These are phyloP conservation scores for Drosophila insularis DNA, from an alignment of 1,140 invertebrate genomes.

Conservation along the genomic window DNA sequence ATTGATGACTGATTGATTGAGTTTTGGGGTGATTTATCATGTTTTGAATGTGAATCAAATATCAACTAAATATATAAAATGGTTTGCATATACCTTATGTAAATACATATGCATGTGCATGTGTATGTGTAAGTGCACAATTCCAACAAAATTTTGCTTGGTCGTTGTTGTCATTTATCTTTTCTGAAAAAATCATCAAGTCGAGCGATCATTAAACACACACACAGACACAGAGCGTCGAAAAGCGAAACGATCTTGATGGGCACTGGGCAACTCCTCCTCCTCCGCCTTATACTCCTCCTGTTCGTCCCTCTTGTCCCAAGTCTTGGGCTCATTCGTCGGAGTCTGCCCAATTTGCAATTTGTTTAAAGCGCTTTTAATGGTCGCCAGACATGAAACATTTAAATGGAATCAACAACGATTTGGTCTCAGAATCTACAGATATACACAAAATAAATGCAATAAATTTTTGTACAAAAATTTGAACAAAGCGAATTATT, in stretches of 20 bases:
- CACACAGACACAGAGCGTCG: not conserved
- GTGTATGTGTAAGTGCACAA: slow-evolving; percentile 18
- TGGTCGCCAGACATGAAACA: slow-evolving; percentile 48
- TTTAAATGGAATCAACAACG: slow-evolving; percentile 53
- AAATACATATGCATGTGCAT: slow-evolving; percentile 38
- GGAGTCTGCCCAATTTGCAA: slow-evolving; percentile 56
- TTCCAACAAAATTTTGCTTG: slow-evolving; percentile 42
- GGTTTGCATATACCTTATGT: not conserved
- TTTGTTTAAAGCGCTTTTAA: slow-evolving; percentile 53
- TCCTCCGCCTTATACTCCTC: not conserved
- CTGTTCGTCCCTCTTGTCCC: not conserved
- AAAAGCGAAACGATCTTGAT: slow-evolving; percentile 61
- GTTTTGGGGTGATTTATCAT: slow-evolving; percentile 44
- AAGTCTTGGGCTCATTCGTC: slow-evolving; percentile 9
- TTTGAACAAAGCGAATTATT: slow-evolving; percentile 61
- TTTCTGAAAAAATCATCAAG: slow-evolving; percentile 52
- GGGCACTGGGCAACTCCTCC: slow-evolving; percentile 17
- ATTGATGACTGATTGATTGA: slow-evolving; percentile 52
- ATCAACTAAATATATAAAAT: not conserved
- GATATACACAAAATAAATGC: slow-evolving; percentile 35
- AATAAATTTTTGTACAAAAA: slow-evolving; percentile 50
- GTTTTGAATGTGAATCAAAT: not conserved
- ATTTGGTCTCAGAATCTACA: slow-evolving; percentile 13
- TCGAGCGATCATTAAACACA: slow-evolving; percentile 46
- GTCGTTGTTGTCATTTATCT: slow-evolving; percentile 44